phyloP scores from a whole-genome alignment of 2,113 vertebrate species.

The Dipodomys stephensi region DNA sequence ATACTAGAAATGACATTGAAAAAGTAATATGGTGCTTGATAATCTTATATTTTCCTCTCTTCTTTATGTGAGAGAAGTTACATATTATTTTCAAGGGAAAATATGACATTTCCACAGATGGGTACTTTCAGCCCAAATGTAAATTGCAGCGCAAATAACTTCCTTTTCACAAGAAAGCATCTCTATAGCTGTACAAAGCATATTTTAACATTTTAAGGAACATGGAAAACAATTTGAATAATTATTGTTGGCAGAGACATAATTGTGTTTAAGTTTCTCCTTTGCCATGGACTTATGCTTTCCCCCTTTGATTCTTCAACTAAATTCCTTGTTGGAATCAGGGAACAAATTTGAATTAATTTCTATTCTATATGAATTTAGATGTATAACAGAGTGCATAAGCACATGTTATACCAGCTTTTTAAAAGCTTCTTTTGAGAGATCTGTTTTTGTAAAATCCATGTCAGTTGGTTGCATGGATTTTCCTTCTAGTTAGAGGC shows the following conservation, averaged over 20 bases:
- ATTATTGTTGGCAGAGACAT: constrained; percentile 44
- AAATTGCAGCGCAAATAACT: constrained; percentile 65
- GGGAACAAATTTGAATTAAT: constrained; percentile 50
- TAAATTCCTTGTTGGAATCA: constrained; percentile 35
- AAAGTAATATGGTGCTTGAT: constrained; percentile 11
- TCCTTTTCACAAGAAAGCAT: constrained; percentile 30
- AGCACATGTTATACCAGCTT: background rate
- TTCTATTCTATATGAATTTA: constrained; percentile 15
- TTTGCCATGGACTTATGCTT: background rate
- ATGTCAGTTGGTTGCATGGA: background rate
- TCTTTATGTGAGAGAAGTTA: constrained; percentile 52
- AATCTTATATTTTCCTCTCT: constrained; percentile 57
- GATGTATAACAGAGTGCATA: background rate
- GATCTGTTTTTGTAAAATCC: constrained; percentile 22
- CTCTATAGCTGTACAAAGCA: constrained; percentile 37
- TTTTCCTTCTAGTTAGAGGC: background rate
- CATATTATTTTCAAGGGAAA: constrained; percentile 68
- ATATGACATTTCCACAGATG: constrained; percentile 61
- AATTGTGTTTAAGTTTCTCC: constrained; percentile 22
- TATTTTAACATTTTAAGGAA: constrained; percentile 57
- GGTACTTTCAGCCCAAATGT: constrained; percentile 53
- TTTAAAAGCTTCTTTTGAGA: constrained; percentile 46
- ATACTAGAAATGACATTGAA: constrained; percentile 23
- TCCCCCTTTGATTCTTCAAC: constrained; percentile 23
- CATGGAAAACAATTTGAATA: constrained; percentile 53